phyloP scores from a whole-genome alignment of 2,888 invertebrate genomes.

The Tanypteryx hageni region DNA sequence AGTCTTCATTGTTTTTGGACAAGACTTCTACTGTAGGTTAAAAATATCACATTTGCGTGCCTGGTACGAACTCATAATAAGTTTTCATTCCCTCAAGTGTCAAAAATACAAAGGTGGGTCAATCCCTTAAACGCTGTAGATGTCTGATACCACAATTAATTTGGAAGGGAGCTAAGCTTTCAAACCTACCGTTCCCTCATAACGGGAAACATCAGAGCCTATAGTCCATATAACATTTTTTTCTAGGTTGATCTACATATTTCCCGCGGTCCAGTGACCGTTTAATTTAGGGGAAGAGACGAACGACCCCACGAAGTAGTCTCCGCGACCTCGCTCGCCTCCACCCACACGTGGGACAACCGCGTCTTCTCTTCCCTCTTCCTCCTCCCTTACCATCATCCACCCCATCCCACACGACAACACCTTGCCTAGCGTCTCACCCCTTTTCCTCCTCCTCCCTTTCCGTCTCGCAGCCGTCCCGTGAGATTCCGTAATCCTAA shows the following conservation, averaged over 20 bases:
- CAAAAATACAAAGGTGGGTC: not conserved
- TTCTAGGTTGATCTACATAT: not conserved
- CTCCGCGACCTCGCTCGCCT: not conserved
- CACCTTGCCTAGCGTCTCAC: not conserved
- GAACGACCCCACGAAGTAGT: not conserved
- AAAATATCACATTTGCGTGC: too few species aligned
- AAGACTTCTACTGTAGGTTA: too few species aligned
- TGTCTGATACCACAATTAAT: not conserved
- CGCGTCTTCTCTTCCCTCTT: not conserved
- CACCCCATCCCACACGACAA: not conserved
- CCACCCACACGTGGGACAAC: not conserved
- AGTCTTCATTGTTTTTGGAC: too few species aligned
- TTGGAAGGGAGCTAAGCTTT: not conserved
- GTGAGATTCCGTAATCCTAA: conserved; percentile 54
- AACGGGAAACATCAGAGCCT: not conserved
- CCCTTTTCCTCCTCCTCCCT: not conserved
- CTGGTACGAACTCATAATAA: too few species aligned
- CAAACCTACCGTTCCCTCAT: not conserved
- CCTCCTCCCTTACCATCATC: not conserved
- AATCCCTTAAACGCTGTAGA: too few species aligned
- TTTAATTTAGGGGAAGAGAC: not conserved
- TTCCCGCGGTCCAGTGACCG: not conserved
- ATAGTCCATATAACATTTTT: too few species aligned
- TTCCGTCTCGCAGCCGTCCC: not conserved
- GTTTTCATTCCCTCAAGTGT: too few species aligned